Base-by-base conservation (phyloP, 2,113 vertebrate species). In the Cottus gobio region DNA sequence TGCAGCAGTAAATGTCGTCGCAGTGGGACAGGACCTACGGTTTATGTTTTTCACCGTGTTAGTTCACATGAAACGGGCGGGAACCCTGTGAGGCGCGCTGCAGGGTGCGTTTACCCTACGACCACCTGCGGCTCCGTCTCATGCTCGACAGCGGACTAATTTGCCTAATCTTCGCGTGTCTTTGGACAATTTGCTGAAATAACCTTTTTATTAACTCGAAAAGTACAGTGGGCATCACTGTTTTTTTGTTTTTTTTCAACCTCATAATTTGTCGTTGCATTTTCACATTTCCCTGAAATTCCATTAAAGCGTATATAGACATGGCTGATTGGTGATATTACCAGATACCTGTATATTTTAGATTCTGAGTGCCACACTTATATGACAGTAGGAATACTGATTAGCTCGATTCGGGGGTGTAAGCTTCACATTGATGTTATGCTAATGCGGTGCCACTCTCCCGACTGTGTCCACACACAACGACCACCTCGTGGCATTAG, bases 401-500 rank as follows among this genome's bases (percentile, higher is more conserved):
- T 92, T 58, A 89, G 76, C 75, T 78, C 28, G 2, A 81, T 78
- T 81, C 85, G 72, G 82, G 68, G 64, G 79, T 86, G 63, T 73
- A 64, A 75, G 88, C 75, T 76, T 86, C 88, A 89, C 87, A 88
- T 71, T 86, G 85, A 92, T 92, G 88, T 87, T 91, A 92, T 93
- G 91, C 80, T 89, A 93, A 92, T 92, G 64, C 82, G 2, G 61
- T 9, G 68, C 60, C 86, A 81, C 83, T 87, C 84, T 87, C 71
- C 70, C 2, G 60, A 24, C 82, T 67, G 69, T 71, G 86, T 87
- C 81, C 88, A 74, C 77, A 82, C 87, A 77, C 76, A 46, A 52
- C 16, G 42, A 84, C 72, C 82, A 82, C 78, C 77, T 83, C 31
- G 74, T 22, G 58, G 83, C 74, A 57, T 86, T 76, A 80, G 74